Evolutionary conservation across 2,888 invertebrate species (phyloP).

Genomic region (Thymelicus lineola): DNA sequence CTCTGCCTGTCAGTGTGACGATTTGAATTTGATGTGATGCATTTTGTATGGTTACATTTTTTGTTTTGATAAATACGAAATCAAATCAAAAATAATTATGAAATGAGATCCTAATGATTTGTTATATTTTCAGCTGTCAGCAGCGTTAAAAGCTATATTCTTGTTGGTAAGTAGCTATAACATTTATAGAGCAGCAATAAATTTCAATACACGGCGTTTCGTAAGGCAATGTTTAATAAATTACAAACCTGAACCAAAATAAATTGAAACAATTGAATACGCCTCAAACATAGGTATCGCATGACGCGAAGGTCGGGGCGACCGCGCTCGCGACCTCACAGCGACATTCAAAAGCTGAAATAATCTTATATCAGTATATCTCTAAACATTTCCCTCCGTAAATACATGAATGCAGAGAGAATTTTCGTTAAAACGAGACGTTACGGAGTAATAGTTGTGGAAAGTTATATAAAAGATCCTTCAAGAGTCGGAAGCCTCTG

Average conservation of each 20-base stretch:
- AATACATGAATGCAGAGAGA: conserved; percentile 20
- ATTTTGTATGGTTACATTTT: too few species aligned
- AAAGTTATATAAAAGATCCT: conserved; percentile 44
- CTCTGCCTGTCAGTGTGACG: too few species aligned
- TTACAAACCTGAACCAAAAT: background rate
- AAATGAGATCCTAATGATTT: too few species aligned
- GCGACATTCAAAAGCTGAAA: conserved; percentile 18
- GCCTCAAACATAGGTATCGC: background rate
- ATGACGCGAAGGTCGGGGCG: background rate
- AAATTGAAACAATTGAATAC: conserved; percentile 1
- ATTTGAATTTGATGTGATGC: too few species aligned
- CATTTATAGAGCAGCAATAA: background rate
- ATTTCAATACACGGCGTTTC: background rate
- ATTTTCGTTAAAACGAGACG: conserved; percentile 32
- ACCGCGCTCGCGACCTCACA: background rate
- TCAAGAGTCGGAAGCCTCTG: conserved; percentile 42
- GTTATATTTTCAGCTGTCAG: too few species aligned
- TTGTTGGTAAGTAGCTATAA: too few species aligned
- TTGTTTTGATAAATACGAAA: too few species aligned
- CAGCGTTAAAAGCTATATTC: too few species aligned
- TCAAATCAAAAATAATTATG: too few species aligned
- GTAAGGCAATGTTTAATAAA: background rate
- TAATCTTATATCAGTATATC: conserved; percentile 9
- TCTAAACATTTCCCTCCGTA: conserved; percentile 5
- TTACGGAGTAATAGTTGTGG: conserved; percentile 35